Percentiles rank a stretch among this genome's conserved stretches.
phyloP scores from a whole-genome alignment of 2,113 vertebrate genomes.

The Cercopithecus mona region DNA sequence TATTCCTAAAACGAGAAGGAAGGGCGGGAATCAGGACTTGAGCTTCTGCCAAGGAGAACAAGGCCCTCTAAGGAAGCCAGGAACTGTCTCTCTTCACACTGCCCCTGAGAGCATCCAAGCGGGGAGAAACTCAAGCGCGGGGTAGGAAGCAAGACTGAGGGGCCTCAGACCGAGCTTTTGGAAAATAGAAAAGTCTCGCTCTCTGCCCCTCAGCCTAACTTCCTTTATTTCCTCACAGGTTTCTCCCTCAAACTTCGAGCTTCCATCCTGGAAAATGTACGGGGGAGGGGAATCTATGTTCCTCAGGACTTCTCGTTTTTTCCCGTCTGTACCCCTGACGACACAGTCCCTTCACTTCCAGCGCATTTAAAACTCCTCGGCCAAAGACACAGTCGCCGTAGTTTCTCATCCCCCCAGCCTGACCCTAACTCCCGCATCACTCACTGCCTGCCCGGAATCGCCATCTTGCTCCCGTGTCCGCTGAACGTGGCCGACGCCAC shows the following conservation, averaged over 20 bases:
- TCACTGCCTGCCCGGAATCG: conserved; percentile 89
- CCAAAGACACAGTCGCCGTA: neutral
- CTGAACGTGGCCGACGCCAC: conserved; percentile 15
- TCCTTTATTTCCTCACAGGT: conserved; percentile 80
- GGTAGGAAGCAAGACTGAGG: conserved; percentile 80
- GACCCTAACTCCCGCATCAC: conserved; percentile 72
- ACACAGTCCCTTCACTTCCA: neutral
- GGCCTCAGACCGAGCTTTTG: conserved; percentile 81
- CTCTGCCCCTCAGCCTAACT: conserved; percentile 82
- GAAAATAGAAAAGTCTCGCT: conserved; percentile 82
- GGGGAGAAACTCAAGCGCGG: conserved; percentile 79
- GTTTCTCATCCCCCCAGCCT: conserved; percentile 9
- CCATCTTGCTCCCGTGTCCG: conserved; percentile 85
- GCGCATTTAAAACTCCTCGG: conserved; percentile 31
- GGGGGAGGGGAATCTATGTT: neutral
- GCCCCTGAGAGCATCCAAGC: conserved; percentile 67
- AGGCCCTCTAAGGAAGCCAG: conserved; percentile 62
- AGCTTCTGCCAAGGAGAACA: conserved; percentile 56
- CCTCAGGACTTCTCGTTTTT: neutral
- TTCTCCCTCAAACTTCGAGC: conserved; percentile 80
- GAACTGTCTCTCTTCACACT: conserved; percentile 66
- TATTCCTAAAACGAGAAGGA: conserved; percentile 61
- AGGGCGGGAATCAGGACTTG: conserved; percentile 56
- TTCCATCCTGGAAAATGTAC: conserved; percentile 68
- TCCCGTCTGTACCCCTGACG: neutral